phyloP scores from a whole-genome alignment of 2,888 invertebrate genomes.

The Chironomus tentans region DNA sequence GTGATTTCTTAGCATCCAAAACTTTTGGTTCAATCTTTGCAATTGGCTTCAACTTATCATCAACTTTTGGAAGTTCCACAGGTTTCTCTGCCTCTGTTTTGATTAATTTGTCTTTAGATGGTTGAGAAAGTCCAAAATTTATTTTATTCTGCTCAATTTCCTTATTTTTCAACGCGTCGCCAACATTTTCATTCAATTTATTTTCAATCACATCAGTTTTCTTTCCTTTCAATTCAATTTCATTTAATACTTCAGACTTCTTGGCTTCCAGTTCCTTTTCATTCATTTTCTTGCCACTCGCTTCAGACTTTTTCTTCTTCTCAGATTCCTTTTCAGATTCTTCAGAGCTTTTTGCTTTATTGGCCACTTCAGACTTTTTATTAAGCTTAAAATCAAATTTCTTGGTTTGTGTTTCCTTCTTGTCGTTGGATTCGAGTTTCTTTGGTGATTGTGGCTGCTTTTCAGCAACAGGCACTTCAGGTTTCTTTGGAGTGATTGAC shows the following conservation, averaged over 20 bases:
- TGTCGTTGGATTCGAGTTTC: background rate
- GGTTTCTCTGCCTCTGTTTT: too few species aligned
- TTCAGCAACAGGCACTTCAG: background rate
- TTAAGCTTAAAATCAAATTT: background rate
- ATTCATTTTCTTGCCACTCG: constrained; percentile 29
- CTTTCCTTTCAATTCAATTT: constrained; percentile 28
- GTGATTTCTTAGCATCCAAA: background rate
- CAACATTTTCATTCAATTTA: background rate
- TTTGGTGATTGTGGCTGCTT: background rate
- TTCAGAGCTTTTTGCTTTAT: background rate
- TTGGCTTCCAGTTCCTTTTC: constrained; percentile 29
- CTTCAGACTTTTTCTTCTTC: constrained; percentile 23
- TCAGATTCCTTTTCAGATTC: background rate
- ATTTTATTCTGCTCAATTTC: too few species aligned
- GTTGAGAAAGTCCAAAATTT: too few species aligned
- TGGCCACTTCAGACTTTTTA: background rate
- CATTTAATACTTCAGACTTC: constrained; percentile 13
- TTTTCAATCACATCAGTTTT: background rate
- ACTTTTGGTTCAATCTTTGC: background rate
- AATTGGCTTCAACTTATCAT: background rate
- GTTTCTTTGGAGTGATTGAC: constrained; percentile 1
- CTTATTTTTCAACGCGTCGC: too few species aligned
- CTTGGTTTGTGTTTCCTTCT: background rate
- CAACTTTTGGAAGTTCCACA: too few species aligned
- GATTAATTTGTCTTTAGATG: too few species aligned